Evolutionary conservation across 1,140 invertebrate genomes (phyloP), one percentile per base, ranked within the genome.

Genomic region (Dreissena polymorpha): DNA sequence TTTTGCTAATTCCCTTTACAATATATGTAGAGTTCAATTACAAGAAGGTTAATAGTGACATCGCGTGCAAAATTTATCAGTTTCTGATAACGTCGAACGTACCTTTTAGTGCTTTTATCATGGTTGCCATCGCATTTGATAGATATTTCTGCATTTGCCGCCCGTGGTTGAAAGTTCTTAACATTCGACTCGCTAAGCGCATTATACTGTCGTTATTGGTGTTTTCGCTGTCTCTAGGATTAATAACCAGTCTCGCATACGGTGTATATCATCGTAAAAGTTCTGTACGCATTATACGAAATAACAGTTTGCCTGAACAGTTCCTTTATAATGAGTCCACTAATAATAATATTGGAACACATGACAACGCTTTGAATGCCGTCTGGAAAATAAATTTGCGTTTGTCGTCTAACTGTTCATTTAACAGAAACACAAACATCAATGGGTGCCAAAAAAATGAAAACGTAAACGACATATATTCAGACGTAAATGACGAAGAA

Each of bases 91-190:
- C 90, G 1, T 91, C 88, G 18, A 92, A 89, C 51, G 88, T 93
- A 0, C 91, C 91, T 0, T 91, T 91, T 84, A 90, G 91, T 18
- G 88, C 91, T 13, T 90, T 93, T 70, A 90, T 93, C 53, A 93
- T 93, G 91, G 90, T 91, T 13, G 90, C 90, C 27, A 92, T 93
- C n/a, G 92, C 91, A 8, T 89, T 92, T 69, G 92, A 93, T 85
- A 86, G 92, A 71, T 93, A 92, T 81, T 89, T 93, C 65, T 92
- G 92, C 74, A 93, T 93, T 39, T 93, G 92, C 74, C 89, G 90
- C 69, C 92, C 92, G 29, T 92, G 91, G 85, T 85, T 88, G 16
- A 89, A 90, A 49, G 83, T 87, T 6, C 86, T 93, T 63, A 91
- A 91, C 27, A 85, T 88, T 7, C 69, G 75, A 49, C 65, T 90